phyloP scores from a whole-genome alignment of 2,888 invertebrate genomes.

The Dendrolimus houi region DNA sequence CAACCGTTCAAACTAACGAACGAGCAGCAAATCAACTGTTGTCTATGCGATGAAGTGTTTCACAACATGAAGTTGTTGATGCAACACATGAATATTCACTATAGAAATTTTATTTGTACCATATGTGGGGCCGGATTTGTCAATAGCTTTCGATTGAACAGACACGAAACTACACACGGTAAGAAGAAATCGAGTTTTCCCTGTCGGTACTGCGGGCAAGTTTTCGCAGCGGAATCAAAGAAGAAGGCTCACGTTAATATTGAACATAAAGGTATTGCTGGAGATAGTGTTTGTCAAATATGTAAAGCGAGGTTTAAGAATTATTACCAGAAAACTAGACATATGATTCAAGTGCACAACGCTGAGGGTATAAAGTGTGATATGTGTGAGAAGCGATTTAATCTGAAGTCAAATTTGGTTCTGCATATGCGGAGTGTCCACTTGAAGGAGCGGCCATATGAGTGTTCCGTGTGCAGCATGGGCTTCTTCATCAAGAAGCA shows the following conservation, averaged over 20 bases:
- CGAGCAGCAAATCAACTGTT: conserved; percentile 54
- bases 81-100: conserved; percentile 67
- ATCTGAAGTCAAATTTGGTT: conserved; percentile 53
- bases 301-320: conserved; percentile 65
- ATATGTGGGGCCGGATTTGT: conserved; percentile 65
- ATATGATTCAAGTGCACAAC: conserved; percentile 64
- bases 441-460: conserved; percentile 57
- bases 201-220: conserved; percentile 52
- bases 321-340: conserved; percentile 62
- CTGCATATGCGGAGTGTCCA: conserved; percentile 61
- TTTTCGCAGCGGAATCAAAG: conserved; percentile 56
- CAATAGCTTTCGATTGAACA: conserved; percentile 49
- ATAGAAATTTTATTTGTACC: conserved; percentile 61
- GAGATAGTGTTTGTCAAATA: conserved; percentile 62
- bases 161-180: conserved; percentile 57
- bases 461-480: conserved; percentile 64
- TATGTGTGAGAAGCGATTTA: conserved; percentile 63
- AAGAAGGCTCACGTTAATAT: conserved; percentile 61
- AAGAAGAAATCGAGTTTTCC: conserved; percentile 58
- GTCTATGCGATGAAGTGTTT: conserved; percentile 50
- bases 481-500: conserved; percentile 57
- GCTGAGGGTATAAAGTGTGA: conserved; percentile 61
- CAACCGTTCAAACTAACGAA: conserved; percentile 49
- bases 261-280: conserved; percentile 61
- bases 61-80: conserved; percentile 61